A percentile compares a stretch with the other conserved stretches of the same genome.
Conservation (phyloP, 2,888 invertebrate species). For the Mythimna loreyi region DNA sequence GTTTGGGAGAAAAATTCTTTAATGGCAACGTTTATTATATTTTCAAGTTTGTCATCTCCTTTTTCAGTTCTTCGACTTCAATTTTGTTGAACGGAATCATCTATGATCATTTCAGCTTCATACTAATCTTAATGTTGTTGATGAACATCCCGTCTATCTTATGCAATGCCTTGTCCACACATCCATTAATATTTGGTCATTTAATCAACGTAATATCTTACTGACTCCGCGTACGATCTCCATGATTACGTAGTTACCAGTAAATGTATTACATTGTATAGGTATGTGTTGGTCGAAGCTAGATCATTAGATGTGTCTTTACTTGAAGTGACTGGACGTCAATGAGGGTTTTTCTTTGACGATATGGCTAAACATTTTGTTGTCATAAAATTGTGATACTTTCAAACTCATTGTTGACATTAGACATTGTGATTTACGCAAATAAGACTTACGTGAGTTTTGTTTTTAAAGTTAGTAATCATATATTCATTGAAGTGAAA, state of each 20-base stretch:
- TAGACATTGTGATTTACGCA: no score
- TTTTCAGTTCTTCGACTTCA: not conserved
- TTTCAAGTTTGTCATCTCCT: not conserved
- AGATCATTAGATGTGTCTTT: not conserved
- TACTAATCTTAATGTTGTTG: not conserved
- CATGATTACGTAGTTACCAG: slow-evolving; percentile 42
- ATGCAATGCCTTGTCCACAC: slow-evolving; percentile 3
- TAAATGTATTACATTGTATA: slow-evolving; percentile 16
- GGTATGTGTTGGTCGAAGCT: not conserved
- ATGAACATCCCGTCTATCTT: not conserved
- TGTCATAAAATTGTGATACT: no score
- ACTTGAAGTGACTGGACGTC: not conserved
- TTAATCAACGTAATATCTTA: slow-evolving; percentile 49
- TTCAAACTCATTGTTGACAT: no score
- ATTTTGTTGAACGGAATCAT: not conserved
- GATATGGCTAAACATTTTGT: not conserved
- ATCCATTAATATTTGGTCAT: slow-evolving; percentile 39
- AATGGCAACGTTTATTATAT: no score
- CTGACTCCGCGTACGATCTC: slow-evolving; percentile 36
- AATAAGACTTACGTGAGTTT: no score
- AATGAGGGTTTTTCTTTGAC: not conserved
- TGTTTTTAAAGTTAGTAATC: no score
- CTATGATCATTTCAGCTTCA: not conserved
- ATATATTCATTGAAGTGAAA: no score
- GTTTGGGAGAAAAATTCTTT: no score